Percentiles rank a stretch among this genome's conserved stretches.
phyloP scores from a whole-genome alignment of 2,888 invertebrate genomes.

The Antheraea assamensis region DNA sequence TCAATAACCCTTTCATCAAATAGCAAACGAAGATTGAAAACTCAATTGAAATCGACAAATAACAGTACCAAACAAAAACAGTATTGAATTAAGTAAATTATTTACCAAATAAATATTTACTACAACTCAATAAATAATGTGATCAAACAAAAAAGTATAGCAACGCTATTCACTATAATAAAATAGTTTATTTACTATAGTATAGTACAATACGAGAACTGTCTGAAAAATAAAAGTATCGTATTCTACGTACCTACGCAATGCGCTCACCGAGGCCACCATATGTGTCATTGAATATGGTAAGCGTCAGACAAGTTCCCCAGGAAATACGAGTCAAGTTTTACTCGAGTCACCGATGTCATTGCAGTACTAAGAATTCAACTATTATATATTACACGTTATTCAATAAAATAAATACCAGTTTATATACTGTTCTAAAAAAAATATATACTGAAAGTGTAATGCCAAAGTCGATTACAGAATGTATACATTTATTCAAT shows the following conservation, averaged over 20 bases:
- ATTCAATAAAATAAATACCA: not conserved
- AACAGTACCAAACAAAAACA: not conserved
- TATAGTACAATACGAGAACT: not conserved
- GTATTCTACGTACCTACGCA: not conserved
- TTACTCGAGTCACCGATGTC: slow-evolving; percentile 8
- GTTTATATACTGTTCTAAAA: not conserved
- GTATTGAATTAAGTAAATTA: not conserved
- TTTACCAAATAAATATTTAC: not conserved
- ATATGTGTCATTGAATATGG: slow-evolving; percentile 17
- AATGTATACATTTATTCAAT: too few species aligned
- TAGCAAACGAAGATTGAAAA: not conserved
- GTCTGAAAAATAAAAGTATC: slow-evolving; percentile 4
- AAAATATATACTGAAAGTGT: not conserved
- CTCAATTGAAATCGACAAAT: not conserved
- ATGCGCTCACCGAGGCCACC: not conserved
- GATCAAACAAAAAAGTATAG: not conserved
- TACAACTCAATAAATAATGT: not conserved
- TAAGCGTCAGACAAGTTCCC: slow-evolving; percentile 20
- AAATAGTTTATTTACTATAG: not conserved
- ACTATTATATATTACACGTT: not conserved
- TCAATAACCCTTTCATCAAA: not conserved
- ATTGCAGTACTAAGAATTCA: not conserved
- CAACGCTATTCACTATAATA: not conserved
- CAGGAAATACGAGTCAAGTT: slow-evolving; percentile 17
- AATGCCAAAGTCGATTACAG: not conserved